A percentile compares a stretch with the other conserved stretches of the same genome.
Evolutionary conservation across 2,797 vertebrate species (phyloP).

Genomic region (Cirrhinus molitorella): DNA sequence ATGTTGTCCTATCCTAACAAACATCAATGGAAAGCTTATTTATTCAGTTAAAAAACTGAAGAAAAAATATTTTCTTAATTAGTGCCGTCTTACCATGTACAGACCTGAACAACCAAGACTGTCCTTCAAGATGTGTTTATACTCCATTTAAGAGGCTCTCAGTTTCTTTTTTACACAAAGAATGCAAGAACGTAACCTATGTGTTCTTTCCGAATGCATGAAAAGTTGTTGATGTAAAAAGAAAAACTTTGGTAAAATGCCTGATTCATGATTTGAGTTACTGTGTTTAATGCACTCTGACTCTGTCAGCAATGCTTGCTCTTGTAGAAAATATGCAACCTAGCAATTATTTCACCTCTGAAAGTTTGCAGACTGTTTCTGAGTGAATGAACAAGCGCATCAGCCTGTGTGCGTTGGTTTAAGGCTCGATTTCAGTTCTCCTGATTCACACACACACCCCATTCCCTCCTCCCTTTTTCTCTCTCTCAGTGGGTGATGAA

Average conservation of each 20-base stretch:
- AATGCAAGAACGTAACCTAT: not conserved
- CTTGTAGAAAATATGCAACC: constrained; percentile 16
- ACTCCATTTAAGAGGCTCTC: not conserved
- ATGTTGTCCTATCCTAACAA: too few species aligned
- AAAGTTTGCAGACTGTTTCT: constrained; percentile 2
- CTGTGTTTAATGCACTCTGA: constrained; percentile 24
- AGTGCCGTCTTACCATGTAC: constrained; percentile 45
- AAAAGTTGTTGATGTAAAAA: not conserved
- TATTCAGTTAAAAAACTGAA: too few species aligned
- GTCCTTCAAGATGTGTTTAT: constrained; percentile 69
- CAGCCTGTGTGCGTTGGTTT: not conserved
- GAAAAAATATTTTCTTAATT: constrained; percentile 43
- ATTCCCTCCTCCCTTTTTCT: constrained; percentile 16
- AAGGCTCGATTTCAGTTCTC: constrained; percentile 20
- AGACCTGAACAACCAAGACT: constrained; percentile 69
- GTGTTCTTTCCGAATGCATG: not conserved
- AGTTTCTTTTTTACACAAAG: not conserved
- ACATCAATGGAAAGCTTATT: too few species aligned
- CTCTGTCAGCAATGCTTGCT: constrained; percentile 17
- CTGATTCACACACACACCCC: constrained; percentile 11
- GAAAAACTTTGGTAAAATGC: not conserved
- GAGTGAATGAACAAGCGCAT: constrained; percentile 2
- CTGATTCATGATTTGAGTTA: not conserved
- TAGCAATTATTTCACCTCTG: constrained; percentile 26
- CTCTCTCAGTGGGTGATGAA: constrained; percentile 44